Base-by-base conservation (phyloP, 2,113 vertebrate genomes). In the Ondatra zibethicus region DNA sequence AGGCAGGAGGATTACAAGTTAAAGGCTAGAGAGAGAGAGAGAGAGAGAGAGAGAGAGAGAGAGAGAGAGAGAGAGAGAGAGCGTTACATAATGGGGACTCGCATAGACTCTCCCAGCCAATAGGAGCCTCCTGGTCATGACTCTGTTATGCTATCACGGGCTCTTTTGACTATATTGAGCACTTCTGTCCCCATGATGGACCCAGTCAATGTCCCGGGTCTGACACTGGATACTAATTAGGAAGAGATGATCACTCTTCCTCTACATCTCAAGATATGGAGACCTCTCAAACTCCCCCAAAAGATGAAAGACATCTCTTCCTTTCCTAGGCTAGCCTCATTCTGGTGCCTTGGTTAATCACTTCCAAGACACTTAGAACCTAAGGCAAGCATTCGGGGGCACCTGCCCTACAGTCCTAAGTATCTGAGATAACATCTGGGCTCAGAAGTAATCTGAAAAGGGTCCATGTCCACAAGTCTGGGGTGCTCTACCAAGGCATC, bases 271-370 rank as follows among this genome's bases (percentile, higher is more conserved):
- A 84, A 63, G 82, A 92, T 89, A 65, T 7, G 23, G 88, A 91
- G 55, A 50, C 45, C 58, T 89, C 82, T 88, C 76, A 73, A 42
- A 45, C 39, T 50, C 21, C 19, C 5, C 63, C 36, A 90, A 86
- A 86, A 77, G 78, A 68, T 29, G 89, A 96, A 89, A 89, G 42
- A 77, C 73, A 50, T 65, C 50, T 66, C 61, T 89, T 50, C n/a
- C 25, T 77, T 19, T 27, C 50, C 47, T n/a, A 47, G 93, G n/a
- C 36, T 84, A 96, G 29, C 36, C 45, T 93, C 55, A 68, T 89
- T 52, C 70, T 85, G 63, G 52, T 25, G 17, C 85, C 36, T 45
- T 65, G 91, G 75, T 78, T 27, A 66, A 80, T 76, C 36, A 52
- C 58, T 78, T 73, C 88, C 52, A 82, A 52, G 36, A 92, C 3